Base-by-base conservation (phyloP, 2,888 invertebrate genomes). In the Trachelus stipa region DNA sequence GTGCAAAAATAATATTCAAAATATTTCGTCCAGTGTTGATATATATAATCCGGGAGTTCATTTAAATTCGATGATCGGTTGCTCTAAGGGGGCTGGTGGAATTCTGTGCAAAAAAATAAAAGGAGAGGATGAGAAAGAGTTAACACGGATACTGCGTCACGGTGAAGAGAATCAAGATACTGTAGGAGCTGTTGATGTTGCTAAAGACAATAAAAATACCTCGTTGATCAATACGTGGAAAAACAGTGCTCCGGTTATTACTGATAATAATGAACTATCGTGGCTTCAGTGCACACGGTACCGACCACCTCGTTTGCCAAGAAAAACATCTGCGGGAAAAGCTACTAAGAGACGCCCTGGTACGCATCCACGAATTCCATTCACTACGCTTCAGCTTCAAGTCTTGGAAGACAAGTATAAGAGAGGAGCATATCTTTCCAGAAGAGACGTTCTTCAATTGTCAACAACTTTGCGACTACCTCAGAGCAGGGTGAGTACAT, bases 231-330 rank as follows among this genome's bases (percentile, higher is more conserved):
- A 6, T 23, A 56, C 31, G 34, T 34, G 71, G 34, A 31, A 71
- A 31, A 31, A 34, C 31, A 31, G 34, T 71, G 34, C 34, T 71
- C 9, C 71, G 33, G 15, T 12, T 12, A 9, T 71, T 9, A 74
- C 75, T 15, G 81, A 77, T 31, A 75, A n/a, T n/a, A 78, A 75
- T 40, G 86, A 89, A 69, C 82, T 91, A 3, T 84, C 89, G 76
- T 96, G 96, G 96, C 90, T 96, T 82, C 94, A 94, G 82, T 96
- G 95, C 85, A 95, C 96, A 4, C 92, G 96, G 80, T 96, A 96
- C 86, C 93, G 94, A 83, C 96, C 96, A 1, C 96, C 96, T 0
- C 95, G 94, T 86, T 89, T 96, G 74, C 95, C 94, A 86, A 93
- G 95, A 94, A 93, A 94, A 94, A 91, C 76, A 34, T 80, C 87